Percentiles rank a stretch among this genome's conserved stretches.
Evolutionary conservation across 2,888 invertebrate species (phyloP).

Genomic region (Pomacea canaliculata): DNA sequence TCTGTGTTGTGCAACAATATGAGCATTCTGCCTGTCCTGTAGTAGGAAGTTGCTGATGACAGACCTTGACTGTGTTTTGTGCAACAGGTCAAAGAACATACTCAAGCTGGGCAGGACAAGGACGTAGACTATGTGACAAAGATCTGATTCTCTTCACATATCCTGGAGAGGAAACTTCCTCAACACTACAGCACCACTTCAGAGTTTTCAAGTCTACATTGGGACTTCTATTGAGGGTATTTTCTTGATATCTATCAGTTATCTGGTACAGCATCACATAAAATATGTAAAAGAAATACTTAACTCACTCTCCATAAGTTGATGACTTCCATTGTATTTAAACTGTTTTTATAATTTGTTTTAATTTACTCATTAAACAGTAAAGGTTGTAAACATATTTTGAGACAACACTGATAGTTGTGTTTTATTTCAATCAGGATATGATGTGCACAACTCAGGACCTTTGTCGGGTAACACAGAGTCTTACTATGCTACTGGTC

Average conservation of each 20-base stretch:
- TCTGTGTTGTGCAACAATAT: background rate
- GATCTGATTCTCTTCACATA: background rate
- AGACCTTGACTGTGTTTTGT: background rate
- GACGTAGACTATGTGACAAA: background rate
- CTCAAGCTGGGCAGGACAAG: background rate
- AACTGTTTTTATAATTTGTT: too few species aligned
- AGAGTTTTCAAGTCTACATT: constrained; percentile 1
- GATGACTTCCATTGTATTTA: too few species aligned
- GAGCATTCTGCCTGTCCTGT: too few species aligned
- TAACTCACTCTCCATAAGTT: too few species aligned
- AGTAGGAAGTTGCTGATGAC: background rate
- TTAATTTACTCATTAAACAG: background rate
- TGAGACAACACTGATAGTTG: background rate
- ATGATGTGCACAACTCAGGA: background rate
- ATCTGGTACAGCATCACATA: too few species aligned
- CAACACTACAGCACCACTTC: too few species aligned
- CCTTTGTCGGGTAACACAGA: background rate
- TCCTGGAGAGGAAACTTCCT: background rate
- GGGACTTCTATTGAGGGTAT: background rate
- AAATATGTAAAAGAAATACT: too few species aligned
- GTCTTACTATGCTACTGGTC: constrained; percentile 6
- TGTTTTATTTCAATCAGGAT: background rate
- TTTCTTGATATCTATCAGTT: background rate
- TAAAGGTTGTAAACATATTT: background rate
- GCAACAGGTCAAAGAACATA: constrained; percentile 8